These are phyloP conservation scores for Cristatella mucedo DNA, from an alignment of 2,888 invertebrate species.

Conservation along the genomic window DNA sequence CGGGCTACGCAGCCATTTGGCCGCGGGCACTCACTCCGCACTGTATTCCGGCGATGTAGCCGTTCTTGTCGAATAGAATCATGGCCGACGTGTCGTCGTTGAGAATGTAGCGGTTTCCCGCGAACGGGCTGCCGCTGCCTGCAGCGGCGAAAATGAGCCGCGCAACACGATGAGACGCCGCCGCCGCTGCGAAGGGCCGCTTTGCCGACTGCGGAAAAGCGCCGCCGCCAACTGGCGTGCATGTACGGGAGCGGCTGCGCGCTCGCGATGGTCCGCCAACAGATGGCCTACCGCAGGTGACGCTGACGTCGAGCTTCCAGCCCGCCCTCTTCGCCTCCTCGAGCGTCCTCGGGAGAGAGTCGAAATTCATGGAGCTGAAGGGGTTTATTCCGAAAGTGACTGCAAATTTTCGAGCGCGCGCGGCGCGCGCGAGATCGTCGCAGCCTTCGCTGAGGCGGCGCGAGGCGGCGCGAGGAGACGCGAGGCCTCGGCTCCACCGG, in stretches of 20 bases:
- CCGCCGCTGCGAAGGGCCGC: not conserved
- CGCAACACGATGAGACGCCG: not conserved
- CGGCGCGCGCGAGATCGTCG: too few relatives aligned
- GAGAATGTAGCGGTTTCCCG: conserved; percentile 26
- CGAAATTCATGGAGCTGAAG: conserved; percentile 14
- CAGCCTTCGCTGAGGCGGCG: too few relatives aligned
- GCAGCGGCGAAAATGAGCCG: not conserved
- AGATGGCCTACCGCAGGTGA: conserved; percentile 15
- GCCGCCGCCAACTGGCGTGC: not conserved
- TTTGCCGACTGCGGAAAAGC: too few relatives aligned
- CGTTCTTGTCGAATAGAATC: conserved; percentile 28
- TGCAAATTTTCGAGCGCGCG: too few relatives aligned
- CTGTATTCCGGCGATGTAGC: conserved; percentile 35
- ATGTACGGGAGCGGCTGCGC: too few relatives aligned
- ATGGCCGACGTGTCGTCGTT: conserved; percentile 24
- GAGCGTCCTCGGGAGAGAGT: conserved; percentile 18
- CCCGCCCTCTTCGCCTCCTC: conserved; percentile 15
- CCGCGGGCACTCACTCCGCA: conserved; percentile 21
- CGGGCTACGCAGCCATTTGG: too few relatives aligned
- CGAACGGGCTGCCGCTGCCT: conserved; percentile 17
- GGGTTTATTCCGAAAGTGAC: conserved; percentile 21
- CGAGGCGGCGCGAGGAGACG: too few relatives aligned
- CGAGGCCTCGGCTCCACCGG: too few relatives aligned
- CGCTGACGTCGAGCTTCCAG: conserved; percentile 13
- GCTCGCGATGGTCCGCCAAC: too few relatives aligned